These are phyloP conservation scores for Nerophis lumbriciformis DNA, from an alignment of 2,113 vertebrate species.

Conservation along the genomic window DNA sequence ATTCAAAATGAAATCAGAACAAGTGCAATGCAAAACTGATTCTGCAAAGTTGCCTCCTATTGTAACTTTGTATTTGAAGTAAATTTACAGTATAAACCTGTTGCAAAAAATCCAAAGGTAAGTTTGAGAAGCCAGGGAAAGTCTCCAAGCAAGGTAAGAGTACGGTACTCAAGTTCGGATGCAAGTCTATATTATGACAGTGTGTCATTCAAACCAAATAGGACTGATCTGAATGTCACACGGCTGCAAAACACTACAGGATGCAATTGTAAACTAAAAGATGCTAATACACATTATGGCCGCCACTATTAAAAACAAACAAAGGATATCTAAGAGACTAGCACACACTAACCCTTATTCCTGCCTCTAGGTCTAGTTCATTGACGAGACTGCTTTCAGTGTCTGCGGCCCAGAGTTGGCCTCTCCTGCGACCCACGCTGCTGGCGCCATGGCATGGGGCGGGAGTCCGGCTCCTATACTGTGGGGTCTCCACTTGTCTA, in stretches of 20 bases:
- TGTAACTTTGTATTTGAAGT: no score
- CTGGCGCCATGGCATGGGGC: conserved; percentile 48
- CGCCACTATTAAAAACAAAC: neutral
- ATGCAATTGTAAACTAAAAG: conserved; percentile 32
- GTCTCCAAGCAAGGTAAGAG: conserved; percentile 8
- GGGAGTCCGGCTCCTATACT: conserved; percentile 67
- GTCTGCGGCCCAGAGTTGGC: conserved; percentile 73
- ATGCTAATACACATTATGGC: conserved; percentile 7
- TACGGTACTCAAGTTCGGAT: neutral
- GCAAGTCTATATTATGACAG: conserved; percentile 5
- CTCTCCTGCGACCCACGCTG: conserved; percentile 81
- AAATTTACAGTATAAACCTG: neutral
- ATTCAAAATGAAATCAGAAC: conserved; percentile 10
- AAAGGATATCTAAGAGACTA: conserved; percentile 13
- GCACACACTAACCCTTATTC: conserved; percentile 83
- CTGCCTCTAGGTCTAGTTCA: conserved; percentile 76
- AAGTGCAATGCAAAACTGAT: neutral
- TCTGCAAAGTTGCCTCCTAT: no score
- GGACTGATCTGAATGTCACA: neutral
- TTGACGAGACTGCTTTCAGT: conserved; percentile 50
- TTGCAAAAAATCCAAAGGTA: neutral
- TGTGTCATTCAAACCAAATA: neutral
- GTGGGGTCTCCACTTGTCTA: conserved; percentile 58
- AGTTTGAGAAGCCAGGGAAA: conserved; percentile 7
- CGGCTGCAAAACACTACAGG: conserved; percentile 3